Evolutionary conservation across 2,113 vertebrate genomes (phyloP).

Genomic region (Microcebus tavaratra): DNA sequence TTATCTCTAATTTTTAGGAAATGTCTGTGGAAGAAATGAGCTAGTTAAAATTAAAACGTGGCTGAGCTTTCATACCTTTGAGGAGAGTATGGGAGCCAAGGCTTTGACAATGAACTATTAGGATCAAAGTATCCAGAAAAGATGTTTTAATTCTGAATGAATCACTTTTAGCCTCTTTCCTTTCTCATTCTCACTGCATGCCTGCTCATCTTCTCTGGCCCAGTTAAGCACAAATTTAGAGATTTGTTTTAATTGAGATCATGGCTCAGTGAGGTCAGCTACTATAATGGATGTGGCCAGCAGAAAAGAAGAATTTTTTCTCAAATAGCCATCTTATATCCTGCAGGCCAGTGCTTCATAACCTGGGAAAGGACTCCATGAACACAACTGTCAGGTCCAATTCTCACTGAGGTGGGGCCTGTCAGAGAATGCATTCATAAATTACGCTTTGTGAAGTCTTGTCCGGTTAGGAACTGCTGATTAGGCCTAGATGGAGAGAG

Average conservation of each 20-base stretch:
- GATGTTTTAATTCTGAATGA: not conserved
- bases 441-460: not conserved
- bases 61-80: not conserved
- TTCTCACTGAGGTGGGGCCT: not conserved
- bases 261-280: not conserved
- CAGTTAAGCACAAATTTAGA: not conserved
- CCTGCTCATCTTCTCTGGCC: not conserved
- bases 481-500: not conserved
- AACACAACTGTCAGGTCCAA: accelerated
- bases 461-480: not conserved
- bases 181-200: not conserved
- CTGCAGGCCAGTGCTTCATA: not conserved
- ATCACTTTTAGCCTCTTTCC: not conserved
- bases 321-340: not conserved
- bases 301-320: not conserved
- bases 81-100: not conserved
- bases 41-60: not conserved
- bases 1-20: not conserved
- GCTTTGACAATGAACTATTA: not conserved
- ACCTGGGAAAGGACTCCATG: not conserved
- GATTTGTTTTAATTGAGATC: not conserved
- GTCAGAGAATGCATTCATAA: not conserved
- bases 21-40: not conserved
- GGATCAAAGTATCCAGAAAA: not conserved
- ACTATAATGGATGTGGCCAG: not conserved